A percentile compares a stretch with the other conserved stretches of the same genome.
phyloP scores from a whole-genome alignment of 2,888 invertebrate genomes.

The Cylloceria caligata region DNA sequence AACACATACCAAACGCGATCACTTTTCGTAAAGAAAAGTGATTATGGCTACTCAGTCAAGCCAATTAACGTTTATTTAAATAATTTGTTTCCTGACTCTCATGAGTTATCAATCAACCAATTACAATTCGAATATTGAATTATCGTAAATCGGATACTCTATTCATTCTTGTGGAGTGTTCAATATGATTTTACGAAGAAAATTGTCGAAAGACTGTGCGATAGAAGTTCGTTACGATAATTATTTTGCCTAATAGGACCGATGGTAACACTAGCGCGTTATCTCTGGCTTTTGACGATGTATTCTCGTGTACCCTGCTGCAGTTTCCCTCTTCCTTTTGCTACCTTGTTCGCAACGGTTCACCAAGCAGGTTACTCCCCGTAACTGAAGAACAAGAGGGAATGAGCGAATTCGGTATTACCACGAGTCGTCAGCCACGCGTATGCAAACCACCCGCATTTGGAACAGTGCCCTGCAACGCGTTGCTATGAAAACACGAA shows the following conservation, averaged over 20 bases:
- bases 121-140: conserved; percentile 34
- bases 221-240: conserved; percentile 8
- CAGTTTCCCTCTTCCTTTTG: conserved; percentile 29
- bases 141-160: conserved; percentile 34
- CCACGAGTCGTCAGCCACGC: conserved; percentile 5
- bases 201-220: background rate
- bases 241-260: background rate
- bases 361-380: conserved; percentile 30
- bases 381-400: conserved; percentile 16
- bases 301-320: conserved; percentile 30
- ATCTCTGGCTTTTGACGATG: conserved; percentile 44
- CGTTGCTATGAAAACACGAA: conserved; percentile 12
- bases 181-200: background rate
- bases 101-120: background rate
- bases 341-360: conserved; percentile 50
- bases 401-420: conserved; percentile 13
- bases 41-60: too few species aligned
- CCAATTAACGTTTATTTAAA: too few species aligned
- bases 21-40: background rate
- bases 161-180: background rate
- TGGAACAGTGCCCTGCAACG: conserved; percentile 14
- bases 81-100: too few species aligned
- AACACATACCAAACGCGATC: conserved; percentile 54
- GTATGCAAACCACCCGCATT: conserved; percentile 13
- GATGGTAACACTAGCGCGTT: background rate